Evolutionary conservation across 2,113 vertebrate species (phyloP).

Genomic region (Dicentrarchus labrax): DNA sequence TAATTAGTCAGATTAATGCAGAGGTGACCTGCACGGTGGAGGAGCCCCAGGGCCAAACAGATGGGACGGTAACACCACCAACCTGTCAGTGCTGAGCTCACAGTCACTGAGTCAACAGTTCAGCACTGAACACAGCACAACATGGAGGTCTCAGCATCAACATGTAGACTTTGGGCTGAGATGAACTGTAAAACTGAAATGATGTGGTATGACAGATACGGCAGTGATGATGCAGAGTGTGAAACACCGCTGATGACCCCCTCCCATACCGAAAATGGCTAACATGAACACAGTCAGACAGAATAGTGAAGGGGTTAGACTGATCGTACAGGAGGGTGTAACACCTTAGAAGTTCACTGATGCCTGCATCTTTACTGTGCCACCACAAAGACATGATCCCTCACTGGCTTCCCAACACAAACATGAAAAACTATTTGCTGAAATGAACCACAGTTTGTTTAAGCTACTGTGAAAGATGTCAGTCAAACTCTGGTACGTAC

Average conservation of each 20-base stretch:
- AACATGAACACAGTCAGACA: background rate
- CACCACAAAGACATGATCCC: background rate
- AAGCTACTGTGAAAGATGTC: too few relatives aligned
- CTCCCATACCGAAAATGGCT: too few relatives aligned
- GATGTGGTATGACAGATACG: background rate
- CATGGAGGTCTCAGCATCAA: background rate
- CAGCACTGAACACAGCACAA: slow-evolving; percentile 15
- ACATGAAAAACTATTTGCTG: background rate
- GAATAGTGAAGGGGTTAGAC: too few relatives aligned
- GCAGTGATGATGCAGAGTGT: background rate
- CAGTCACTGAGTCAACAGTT: slow-evolving; percentile 58
- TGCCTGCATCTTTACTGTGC: background rate
- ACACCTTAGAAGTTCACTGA: background rate
- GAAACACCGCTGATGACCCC: background rate
- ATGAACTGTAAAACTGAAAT: background rate
- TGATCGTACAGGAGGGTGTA: background rate
- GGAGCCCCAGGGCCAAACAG: slow-evolving; percentile 63
- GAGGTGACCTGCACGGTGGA: slow-evolving; percentile 62
- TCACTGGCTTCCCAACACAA: background rate
- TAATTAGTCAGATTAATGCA: slow-evolving; percentile 73
- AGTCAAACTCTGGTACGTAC: too few relatives aligned
- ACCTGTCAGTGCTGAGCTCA: slow-evolving; percentile 49
- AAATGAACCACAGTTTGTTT: background rate
- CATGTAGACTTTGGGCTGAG: background rate
- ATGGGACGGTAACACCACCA: slow-evolving; percentile 64